Base-by-base conservation (phyloP, 2,888 invertebrate species). In the Lamellibrachia satsuma region DNA sequence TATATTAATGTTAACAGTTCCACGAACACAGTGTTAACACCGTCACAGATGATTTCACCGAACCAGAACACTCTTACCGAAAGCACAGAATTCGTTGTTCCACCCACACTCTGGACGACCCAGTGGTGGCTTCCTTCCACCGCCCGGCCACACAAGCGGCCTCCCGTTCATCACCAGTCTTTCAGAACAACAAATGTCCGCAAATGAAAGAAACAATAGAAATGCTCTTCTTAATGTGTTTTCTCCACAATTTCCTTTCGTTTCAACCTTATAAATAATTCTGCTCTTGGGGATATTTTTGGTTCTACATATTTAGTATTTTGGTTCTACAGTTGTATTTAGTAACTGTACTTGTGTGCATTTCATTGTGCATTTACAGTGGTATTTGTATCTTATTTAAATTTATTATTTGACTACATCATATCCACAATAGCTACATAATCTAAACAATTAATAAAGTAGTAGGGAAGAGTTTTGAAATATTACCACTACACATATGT, bases 21-120 rank as follows among this genome's bases (percentile, higher is more conserved):
- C 39, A 0, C 39, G 39, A 39, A 39, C 39, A 39, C 39, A 39
- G 39, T 39, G 39, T 39, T 0, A 39, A 39, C 39, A 39, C 9
- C 55, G 9, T 7, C 8, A 55, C 55, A 9, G 3, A 9, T 1
- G 7, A 55, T 55, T 55, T 55, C 39, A 39, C 9, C 55, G 55
- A 55, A 4, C 8, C 55, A 55, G 9, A 55, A 55, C 9, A 55
- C 75, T 22, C 75, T 75, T 15, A 75, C 75, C 75, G 22, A 22
- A 75, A 2, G 22, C 22, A 52, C 93, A 93, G 92, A 90, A 90
- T 92, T 95, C 95, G 2, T 93, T 93, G 11, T 94, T 90, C 95
- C 95, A 95, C 8, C 95, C 95, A 93, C 95, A 95, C 6, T 15
- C 90, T 0, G 95, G 95, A 15, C 94, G 92, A n/a, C 95, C 95